Evolutionary conservation across 2,888 invertebrate genomes (phyloP).

Genomic region (Eupeodes latifasciatus): DNA sequence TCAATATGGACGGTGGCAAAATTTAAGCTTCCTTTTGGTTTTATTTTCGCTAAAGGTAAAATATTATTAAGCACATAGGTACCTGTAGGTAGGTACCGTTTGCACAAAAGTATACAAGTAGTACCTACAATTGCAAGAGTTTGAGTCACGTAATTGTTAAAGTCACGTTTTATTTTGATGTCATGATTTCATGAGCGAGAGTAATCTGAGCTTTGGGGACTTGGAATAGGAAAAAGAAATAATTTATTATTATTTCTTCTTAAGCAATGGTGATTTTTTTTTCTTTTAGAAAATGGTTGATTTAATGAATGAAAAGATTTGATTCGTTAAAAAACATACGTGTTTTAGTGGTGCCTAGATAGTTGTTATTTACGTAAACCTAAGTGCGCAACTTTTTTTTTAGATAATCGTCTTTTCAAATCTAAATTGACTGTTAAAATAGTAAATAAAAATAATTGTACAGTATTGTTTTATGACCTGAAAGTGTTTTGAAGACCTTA

Average conservation of each 20-base stretch:
- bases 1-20: constrained; percentile 18
- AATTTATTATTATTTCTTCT: not conserved
- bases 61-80: not conserved
- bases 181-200: constrained; percentile 59
- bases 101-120: no score
- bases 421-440: no score
- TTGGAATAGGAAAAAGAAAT: constrained; percentile 2
- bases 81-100: no score
- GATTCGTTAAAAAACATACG: no score
- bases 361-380: no score
- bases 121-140: not conserved
- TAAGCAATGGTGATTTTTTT: not conserved
- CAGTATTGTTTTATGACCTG: no score
- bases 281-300: not conserved
- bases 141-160: constrained; percentile 62
- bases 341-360: no score
- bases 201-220: not conserved
- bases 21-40: constrained; percentile 27
- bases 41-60: constrained; percentile 11
- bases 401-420: no score
- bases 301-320: not conserved
- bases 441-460: no score
- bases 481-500: no score
- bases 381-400: no score
- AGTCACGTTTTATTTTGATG: constrained; percentile 67